phyloP scores from a whole-genome alignment of 2,797 vertebrate species.

The Tenualosa thibaudeaui region DNA sequence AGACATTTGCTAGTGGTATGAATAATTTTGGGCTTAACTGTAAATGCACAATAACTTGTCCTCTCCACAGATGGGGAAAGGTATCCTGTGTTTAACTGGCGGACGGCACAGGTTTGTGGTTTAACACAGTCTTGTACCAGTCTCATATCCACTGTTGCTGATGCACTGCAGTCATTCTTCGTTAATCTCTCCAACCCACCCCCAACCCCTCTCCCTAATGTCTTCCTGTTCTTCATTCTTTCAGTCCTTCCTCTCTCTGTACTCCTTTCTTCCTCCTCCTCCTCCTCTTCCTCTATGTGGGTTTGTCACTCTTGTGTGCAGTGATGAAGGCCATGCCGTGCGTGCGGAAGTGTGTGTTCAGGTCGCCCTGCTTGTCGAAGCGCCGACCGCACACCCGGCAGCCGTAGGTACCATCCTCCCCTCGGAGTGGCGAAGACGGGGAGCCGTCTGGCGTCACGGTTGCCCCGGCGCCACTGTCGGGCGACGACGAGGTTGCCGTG shows the following conservation, averaged over 20 bases:
- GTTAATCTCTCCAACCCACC: background rate
- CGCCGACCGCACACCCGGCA: conserved; percentile 88
- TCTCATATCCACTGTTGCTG: background rate
- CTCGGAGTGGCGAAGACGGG: conserved; percentile 51
- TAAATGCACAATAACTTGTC: background rate
- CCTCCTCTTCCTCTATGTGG: conserved; percentile 60
- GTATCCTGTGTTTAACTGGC: background rate
- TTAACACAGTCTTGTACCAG: background rate
- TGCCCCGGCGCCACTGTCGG: conserved; percentile 1
- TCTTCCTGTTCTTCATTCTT: background rate
- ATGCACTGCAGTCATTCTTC: background rate
- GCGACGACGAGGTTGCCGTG: conserved; percentile 40
- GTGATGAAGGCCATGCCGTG: conserved; percentile 97
- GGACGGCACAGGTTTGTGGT: background rate
- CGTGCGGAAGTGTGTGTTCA: conserved; percentile 95
- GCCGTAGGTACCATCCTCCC: conserved; percentile 72
- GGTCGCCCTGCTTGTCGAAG: conserved; percentile 88
- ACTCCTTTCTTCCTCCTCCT: background rate
- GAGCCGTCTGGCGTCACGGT: conserved; percentile 71
- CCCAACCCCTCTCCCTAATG: background rate
- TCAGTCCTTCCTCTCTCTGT: background rate
- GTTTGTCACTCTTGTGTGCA: conserved; percentile 85
- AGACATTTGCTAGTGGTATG: no score
- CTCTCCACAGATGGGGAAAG: background rate
- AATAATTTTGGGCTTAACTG: no score